These are phyloP conservation scores for Acanthaster planci DNA, from an alignment of 35 echinoderm and acorn worm genomes.

Conservation along the genomic window DNA sequence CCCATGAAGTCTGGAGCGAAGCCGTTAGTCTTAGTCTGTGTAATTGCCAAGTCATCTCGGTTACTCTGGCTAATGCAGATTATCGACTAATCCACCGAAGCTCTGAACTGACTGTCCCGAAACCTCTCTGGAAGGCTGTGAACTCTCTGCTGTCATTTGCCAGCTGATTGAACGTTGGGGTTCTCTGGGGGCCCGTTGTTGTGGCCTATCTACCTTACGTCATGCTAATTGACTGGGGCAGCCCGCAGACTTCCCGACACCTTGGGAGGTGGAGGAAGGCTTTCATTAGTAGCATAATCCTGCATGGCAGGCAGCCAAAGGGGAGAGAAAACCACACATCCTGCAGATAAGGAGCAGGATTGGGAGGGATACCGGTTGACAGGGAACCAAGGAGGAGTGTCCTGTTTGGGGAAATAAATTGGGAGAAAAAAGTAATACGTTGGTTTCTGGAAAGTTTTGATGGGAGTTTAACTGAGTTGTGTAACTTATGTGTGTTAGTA, in stretches of 20 bases:
- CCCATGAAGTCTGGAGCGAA: too few relatives aligned
- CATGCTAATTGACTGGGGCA: not conserved
- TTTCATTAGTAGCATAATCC: not conserved
- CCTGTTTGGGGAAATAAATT: constrained; percentile 1
- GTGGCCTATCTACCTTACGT: not conserved
- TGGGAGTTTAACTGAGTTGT: too few relatives aligned
- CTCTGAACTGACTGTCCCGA: too few relatives aligned
- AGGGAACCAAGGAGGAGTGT: not conserved
- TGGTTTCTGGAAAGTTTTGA: too few relatives aligned
- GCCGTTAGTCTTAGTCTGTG: too few relatives aligned
- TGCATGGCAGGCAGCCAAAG: too few relatives aligned
- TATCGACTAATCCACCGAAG: too few relatives aligned
- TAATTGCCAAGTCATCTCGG: too few relatives aligned
- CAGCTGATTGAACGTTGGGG: not conserved
- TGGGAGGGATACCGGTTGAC: not conserved
- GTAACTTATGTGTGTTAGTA: too few relatives aligned
- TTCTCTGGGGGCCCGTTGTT: not conserved
- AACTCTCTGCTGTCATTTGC: not conserved
- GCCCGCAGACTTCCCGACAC: not conserved
- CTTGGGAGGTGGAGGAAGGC: not conserved
- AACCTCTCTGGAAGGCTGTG: too few relatives aligned
- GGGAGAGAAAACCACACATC: not conserved
- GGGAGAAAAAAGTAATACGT: not conserved
- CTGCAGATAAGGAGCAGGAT: constrained; percentile 17
- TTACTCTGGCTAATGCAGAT: too few relatives aligned